Conservation (phyloP, 2,113 vertebrate genomes). For the Notechis scutatus region DNA sequence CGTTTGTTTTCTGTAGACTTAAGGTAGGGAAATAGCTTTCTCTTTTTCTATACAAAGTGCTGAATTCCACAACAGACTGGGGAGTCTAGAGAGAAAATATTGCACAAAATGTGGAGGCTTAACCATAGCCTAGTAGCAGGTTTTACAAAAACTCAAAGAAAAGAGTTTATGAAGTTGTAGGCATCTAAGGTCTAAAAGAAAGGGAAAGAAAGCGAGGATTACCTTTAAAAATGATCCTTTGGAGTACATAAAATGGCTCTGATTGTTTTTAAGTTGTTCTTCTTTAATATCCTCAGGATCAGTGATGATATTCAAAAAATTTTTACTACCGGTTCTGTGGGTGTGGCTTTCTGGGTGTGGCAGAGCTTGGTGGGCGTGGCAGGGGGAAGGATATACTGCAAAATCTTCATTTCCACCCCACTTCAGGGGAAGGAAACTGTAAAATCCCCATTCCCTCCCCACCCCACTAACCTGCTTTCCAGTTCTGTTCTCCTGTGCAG, state of each 20-base stretch:
- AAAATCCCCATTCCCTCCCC: too few species aligned
- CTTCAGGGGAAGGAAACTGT: too few species aligned
- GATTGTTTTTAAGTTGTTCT: not conserved
- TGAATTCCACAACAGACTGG: conserved; percentile 64
- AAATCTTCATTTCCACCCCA: too few species aligned
- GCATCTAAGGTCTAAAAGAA: rapidly evolving
- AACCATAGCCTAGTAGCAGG: not conserved
- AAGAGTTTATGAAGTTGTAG: not conserved
- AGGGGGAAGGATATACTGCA: too few species aligned
- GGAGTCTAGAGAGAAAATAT: not conserved
- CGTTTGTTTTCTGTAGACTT: not conserved
- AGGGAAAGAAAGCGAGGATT: not conserved
- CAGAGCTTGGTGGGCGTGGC: too few species aligned
- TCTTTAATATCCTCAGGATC: not conserved
- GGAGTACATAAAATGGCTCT: conserved; percentile 1
- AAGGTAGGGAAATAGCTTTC: conserved; percentile 48
- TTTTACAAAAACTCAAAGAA: not conserved
- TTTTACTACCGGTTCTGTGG: too few species aligned
- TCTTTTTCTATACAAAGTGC: conserved; percentile 59
- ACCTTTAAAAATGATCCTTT: not conserved
- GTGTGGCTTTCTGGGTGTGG: too few species aligned
- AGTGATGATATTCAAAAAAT: too few species aligned
- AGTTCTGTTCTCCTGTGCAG: too few species aligned
- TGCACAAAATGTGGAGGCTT: not conserved
- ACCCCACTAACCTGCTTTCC: too few species aligned